Evolutionary conservation across 2,797 vertebrate species (phyloP).

Genomic region (Rhodeus uyekii): DNA sequence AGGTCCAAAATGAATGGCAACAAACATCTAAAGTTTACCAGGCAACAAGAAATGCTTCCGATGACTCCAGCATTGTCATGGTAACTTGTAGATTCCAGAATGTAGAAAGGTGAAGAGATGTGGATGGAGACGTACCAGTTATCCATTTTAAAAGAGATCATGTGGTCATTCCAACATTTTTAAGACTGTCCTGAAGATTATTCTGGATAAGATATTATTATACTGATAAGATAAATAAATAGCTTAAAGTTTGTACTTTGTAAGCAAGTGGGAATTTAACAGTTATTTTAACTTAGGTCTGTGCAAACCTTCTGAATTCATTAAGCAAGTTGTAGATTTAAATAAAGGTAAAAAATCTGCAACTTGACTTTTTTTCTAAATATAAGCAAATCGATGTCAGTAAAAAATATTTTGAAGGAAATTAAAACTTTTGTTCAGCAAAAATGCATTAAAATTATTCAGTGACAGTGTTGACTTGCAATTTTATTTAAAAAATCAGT

Average conservation of each 20-base stretch:
- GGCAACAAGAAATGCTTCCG: constrained; percentile 31
- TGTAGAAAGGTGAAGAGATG: background rate
- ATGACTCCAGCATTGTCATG: constrained; percentile 28
- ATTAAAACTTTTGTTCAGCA: no score
- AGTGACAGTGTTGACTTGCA: no score
- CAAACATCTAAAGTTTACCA: constrained; percentile 3
- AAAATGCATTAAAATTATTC: no score
- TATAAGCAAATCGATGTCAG: no score
- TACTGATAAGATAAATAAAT: background rate
- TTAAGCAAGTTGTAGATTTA: background rate
- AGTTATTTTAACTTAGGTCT: background rate
- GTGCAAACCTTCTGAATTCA: background rate
- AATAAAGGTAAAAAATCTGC: no score
- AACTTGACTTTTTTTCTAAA: no score
- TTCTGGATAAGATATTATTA: no score
- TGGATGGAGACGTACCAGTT: background rate
- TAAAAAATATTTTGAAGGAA: no score
- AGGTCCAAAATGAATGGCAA: background rate
- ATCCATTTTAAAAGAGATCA: background rate
- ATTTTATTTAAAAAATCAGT: no score
- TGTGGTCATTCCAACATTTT: background rate
- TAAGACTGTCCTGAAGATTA: background rate
- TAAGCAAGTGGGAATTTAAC: background rate
- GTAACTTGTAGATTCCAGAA: constrained; percentile 34
- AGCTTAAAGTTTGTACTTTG: background rate